Conservation (phyloP, 2,113 vertebrate genomes). For the Esox niger region DNA sequence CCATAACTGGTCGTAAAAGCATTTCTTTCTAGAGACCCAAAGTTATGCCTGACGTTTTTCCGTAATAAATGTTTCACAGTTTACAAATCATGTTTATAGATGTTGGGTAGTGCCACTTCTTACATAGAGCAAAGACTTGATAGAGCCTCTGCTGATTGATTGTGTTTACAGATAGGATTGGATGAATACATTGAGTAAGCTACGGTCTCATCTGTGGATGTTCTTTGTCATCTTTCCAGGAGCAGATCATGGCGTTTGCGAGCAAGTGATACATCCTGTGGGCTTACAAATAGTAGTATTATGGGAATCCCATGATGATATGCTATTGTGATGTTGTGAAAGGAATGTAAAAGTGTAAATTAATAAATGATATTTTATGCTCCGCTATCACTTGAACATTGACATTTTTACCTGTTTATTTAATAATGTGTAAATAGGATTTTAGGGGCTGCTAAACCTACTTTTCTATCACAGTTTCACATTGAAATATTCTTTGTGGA, state of each 20-base stretch:
- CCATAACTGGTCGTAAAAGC: slow-evolving; percentile 39
- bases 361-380: slow-evolving; percentile 69
- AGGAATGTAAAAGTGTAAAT: slow-evolving; percentile 57
- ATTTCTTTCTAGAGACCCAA: slow-evolving; percentile 40
- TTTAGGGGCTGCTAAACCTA: too few relatives aligned
- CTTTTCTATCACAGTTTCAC: too few relatives aligned
- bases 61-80: slow-evolving; percentile 47
- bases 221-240: slow-evolving; percentile 71
- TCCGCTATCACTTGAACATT: not conserved
- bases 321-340: slow-evolving; percentile 31
- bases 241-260: slow-evolving; percentile 92
- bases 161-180: not conserved
- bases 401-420: too few relatives aligned
- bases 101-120: slow-evolving; percentile 12
- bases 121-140: not conserved
- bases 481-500: too few relatives aligned
- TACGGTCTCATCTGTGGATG: slow-evolving; percentile 12
- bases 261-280: slow-evolving; percentile 78
- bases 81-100: slow-evolving; percentile 32
- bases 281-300: not conserved
- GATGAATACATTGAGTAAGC: not conserved
- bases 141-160: too few relatives aligned
- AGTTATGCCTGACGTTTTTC: slow-evolving; percentile 39
- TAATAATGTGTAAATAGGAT: too few relatives aligned
- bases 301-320: slow-evolving; percentile 22